A percentile compares a stretch with the other conserved stretches of the same genome.
These are phyloP conservation scores for Montipora foliosa DNA, from an alignment of 64 coral and sea anemone genomes.

Conservation along the genomic window DNA sequence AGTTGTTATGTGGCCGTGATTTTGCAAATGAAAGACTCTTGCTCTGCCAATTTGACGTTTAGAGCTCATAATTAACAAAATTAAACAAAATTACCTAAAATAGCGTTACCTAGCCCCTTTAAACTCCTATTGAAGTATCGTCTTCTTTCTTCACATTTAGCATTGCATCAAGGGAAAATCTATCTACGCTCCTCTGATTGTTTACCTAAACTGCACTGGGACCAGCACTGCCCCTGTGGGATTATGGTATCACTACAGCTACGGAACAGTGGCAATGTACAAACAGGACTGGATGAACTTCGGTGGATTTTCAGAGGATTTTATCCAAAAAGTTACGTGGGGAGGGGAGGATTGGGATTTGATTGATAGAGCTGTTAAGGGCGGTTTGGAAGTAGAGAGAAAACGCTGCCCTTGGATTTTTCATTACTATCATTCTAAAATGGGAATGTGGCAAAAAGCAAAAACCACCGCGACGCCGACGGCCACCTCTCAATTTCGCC, in stretches of 20 bases:
- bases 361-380: slow-evolving; percentile 52
- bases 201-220: slow-evolving; percentile 47
- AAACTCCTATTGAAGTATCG: neutral
- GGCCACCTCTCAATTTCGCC: neutral
- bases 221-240: neutral
- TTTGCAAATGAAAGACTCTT: too few relatives aligned
- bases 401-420: slow-evolving; percentile 25
- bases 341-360: slow-evolving; percentile 76
- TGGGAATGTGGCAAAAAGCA: slow-evolving; percentile 59
- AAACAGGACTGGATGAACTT: slow-evolving; percentile 72
- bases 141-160: neutral
- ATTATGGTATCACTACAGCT: slow-evolving; percentile 66
- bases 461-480: neutral
- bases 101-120: too few relatives aligned
- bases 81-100: too few relatives aligned
- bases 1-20: too few relatives aligned
- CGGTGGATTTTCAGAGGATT: slow-evolving; percentile 39
- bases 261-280: slow-evolving; percentile 56
- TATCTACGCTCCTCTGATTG: slow-evolving; percentile 57
- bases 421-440: slow-evolving; percentile 65
- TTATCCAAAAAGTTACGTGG: slow-evolving; percentile 19
- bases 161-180: slow-evolving; percentile 73
- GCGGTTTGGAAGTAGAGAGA: slow-evolving; percentile 55
- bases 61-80: too few relatives aligned
- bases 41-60: too few relatives aligned